A percentile compares a stretch with the other conserved stretches of the same genome.
Conservation (phyloP, 1,140 invertebrate species). For the Zaprionus ornatus region DNA sequence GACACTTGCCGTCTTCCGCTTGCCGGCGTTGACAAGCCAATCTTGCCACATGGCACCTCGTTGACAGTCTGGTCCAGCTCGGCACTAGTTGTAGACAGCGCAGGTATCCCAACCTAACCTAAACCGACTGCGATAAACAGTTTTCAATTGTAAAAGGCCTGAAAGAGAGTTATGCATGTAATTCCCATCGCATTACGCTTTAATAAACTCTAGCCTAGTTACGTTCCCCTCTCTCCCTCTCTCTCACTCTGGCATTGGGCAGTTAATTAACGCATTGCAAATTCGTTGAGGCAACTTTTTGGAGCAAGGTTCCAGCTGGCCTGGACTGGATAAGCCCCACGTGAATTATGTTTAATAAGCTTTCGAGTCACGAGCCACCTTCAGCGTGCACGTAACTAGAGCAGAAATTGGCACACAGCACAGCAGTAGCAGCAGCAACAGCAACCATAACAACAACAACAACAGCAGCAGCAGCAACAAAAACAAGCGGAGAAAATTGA, state of each 20-base stretch:
- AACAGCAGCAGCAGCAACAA: conserved; percentile 21
- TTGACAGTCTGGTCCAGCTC: too few species aligned
- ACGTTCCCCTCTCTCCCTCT: not conserved
- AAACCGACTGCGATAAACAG: not conserved
- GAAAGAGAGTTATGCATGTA: not conserved
- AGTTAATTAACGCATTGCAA: conserved; percentile 72
- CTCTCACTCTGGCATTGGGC: conserved; percentile 2
- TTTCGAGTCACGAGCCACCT: conserved; percentile 34
- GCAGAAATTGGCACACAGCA: conserved; percentile 74
- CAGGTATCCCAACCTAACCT: not conserved
- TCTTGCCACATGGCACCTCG: not conserved
- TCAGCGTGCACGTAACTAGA: conserved; percentile 56
- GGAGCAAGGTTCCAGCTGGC: not conserved
- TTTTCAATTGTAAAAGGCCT: not conserved
- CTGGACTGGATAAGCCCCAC: not conserved
- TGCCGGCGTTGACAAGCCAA: not conserved
- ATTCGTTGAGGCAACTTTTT: conserved; percentile 22
- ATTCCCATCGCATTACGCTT: not conserved
- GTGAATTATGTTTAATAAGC: conserved; percentile 71
- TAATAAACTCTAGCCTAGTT: not conserved
- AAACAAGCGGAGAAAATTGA: conserved; percentile 13
- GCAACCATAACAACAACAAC: conserved; percentile 24
- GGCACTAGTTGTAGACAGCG: not conserved
- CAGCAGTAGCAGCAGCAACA: conserved; percentile 18
- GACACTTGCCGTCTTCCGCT: not conserved